Evolutionary conservation across 2,113 vertebrate genomes (phyloP), one percentile per base, ranked within the genome.

Genomic region (Zosterops japonicus): DNA sequence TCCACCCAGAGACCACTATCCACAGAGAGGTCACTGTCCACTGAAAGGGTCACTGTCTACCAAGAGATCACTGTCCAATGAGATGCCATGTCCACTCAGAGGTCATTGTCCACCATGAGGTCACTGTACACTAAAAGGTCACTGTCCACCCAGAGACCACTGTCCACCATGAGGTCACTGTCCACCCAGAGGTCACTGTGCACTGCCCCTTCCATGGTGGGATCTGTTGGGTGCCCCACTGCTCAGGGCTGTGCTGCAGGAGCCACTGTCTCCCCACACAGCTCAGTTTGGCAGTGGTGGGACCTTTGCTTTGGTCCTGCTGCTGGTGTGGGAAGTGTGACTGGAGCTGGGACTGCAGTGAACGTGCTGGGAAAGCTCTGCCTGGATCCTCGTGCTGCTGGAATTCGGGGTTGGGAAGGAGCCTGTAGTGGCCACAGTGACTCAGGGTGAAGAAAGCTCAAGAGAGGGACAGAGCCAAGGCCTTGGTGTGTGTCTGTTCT

Each of bases 351-450:
- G 61, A 17, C 33, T 47, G 41, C 61, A n/a, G 53, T 22, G 29
- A 55, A 5, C 5, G 1, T 25, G 7, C 16, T 41, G 27, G 39
- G n/a, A 35, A 69, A 53, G 31, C 23, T 72, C n/a, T 9, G 7
- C 11, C 29, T 39, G 53, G 24, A 42, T 20, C 25, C 6, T 42
- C 0, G 0, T 9, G 67, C 11, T 14, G 20, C 8, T 25, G 19
- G 47, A 27, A 36, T 16, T 19, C 50, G 35, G 33, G 35, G 4
- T 6, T 46, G 59, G 70, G 35, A 36, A 49, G 41, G 59, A 72
- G 12, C 28, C 36, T 77, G n/a, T 1, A 18, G 52, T 10, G 71
- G 12, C 57, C 36, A 28, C 20, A 15, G 36, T 9, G 53, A 44
- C 8, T n/a, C 18, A 7, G 49, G n/a, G 8, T 41, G 46, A 60